Evolutionary conservation across 2,113 vertebrate genomes (phyloP), one percentile per base, ranked within the genome.

Genomic region (Pangasianodon gigas): DNA sequence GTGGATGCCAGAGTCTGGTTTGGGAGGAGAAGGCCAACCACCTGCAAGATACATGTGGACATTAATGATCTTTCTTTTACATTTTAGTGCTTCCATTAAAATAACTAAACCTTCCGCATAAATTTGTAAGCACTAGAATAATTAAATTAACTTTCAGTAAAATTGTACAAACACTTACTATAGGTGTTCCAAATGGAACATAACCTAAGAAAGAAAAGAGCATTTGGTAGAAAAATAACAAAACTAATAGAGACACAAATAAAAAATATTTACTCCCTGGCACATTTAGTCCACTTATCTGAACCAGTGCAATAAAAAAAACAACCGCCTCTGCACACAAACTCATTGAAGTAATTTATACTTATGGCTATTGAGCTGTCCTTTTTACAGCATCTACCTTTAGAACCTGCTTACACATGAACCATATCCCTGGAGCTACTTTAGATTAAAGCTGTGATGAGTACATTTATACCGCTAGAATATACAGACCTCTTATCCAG

Each of bases 181-280:
- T 98, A 86, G 98, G 98, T 0, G 98, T 99, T 96, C 98, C 98
- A 62, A 99, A 99, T 93, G 98, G 98, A 91, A 99, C 97, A 95
- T 99, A 99, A 96, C 98, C 98, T 99, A 92, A 83, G 71, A 74
- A 85, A 91, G 65, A 37, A 87, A 65, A 48, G 58, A 75, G 48
- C n/a, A 37, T 26, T 60, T 65, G 46, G 32, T 46, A 75, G n/a
- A 77, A 86, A 65, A 91, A 32, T 58, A 89, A 89, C 81, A 91
- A 83, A 88, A 85, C 87, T 75, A 81, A 67, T n/a, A 89, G 26
- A 77, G 48, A 62, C 52, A 84, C 52, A 75, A 62, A 85, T 58
- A 86, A n/a, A 62, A 67, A 51, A 41, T 79, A 2, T n/a, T 32
- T 71, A 81, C 21, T 74, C 52, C 52, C n/a, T 67, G 29, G 18